Evolutionary conservation across 2,113 vertebrate species (phyloP).

Genomic region (Ceyx melanurus): DNA sequence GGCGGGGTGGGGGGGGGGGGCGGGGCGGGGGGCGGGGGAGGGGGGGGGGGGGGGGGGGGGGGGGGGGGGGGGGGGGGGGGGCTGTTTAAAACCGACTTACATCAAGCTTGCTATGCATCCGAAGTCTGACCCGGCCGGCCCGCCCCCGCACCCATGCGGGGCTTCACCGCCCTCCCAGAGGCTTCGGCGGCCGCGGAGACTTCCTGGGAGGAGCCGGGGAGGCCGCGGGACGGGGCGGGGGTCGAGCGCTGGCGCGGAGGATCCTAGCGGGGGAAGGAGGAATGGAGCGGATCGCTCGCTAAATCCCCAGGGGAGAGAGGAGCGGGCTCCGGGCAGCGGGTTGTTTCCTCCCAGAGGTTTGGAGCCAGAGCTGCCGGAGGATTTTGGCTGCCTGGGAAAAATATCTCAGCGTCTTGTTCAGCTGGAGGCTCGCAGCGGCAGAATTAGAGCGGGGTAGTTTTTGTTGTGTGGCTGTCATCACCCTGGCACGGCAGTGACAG

Average conservation of each 20-base stretch:
- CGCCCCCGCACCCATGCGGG: background rate
- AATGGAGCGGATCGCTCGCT: accelerated
- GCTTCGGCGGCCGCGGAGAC: background rate
- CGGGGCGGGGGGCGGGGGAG: too few species aligned
- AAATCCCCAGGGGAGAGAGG: background rate
- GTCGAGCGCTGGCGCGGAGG: accelerated
- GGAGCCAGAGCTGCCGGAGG: background rate
- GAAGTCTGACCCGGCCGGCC: background rate
- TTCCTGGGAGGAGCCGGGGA: constrained; percentile 55
- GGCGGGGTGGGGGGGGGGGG: too few species aligned
- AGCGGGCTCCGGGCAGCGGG: background rate
- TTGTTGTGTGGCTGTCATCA: background rate
- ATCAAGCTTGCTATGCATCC: background rate
- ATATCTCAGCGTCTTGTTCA: background rate
- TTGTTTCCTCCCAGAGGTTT: background rate
- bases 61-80: too few species aligned
- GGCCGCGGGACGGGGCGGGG: background rate
- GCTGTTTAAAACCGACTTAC: constrained; percentile 28
- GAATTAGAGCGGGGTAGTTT: background rate
- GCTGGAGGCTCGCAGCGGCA: accelerated
- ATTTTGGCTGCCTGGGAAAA: background rate
- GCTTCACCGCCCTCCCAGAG: accelerated
- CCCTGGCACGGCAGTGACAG: background rate
- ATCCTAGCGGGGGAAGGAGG: background rate
- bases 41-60: too few species aligned